Evolutionary conservation across 2,888 invertebrate species (phyloP), one percentile per base, ranked within the genome.

Genomic region (Drosophila meridiana): DNA sequence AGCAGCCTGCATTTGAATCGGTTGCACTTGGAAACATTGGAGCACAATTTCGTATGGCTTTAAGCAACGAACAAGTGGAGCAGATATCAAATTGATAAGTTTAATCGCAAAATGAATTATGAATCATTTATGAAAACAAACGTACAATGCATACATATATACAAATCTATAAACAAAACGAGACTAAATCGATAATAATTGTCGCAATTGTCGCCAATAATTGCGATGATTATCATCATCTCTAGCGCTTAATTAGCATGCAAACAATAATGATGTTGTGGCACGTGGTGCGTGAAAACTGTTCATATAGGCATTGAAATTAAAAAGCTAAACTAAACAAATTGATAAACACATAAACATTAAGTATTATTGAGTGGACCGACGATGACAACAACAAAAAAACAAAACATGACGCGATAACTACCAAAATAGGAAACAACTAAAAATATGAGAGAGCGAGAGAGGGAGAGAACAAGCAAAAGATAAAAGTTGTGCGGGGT

Each of bases 381-480:
- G 64, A 3, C 48, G 45, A 50, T 60, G 64, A 79, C 68, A 57
- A 63, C 45, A 69, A 81, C 71, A 73, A 45, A 78, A 77, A 20
- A 20, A 1, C n/a, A n/a, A 20, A 73, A 45, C 26, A 47, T 73
- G 69, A 85, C 69, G 89, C 68, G 84, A 80, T 89, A 72, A 87
- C 88, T 65, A 72, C 89, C 82, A 73, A 83, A 89, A 82, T 84
- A 82, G 87, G 76, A 66, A 87, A 64, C 50, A 65, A 66, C 61
- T 55, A 50, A 52, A 34, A 38, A 7, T 40, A 48, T 26, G 30
- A 14, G 30, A 58, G 61, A 72, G 56, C 42, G 61, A 36, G 14
- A 63, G 60, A 59, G 61, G 9, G 64, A 63, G 55, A 55, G 28
- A 58, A 26, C 50, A 11, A 58, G 40, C 43, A 30, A 60, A 30